Evolutionary conservation across 2,113 vertebrate genomes (phyloP), one percentile per base, ranked within the genome.

Genomic region (Syrrhaptes paradoxus): DNA sequence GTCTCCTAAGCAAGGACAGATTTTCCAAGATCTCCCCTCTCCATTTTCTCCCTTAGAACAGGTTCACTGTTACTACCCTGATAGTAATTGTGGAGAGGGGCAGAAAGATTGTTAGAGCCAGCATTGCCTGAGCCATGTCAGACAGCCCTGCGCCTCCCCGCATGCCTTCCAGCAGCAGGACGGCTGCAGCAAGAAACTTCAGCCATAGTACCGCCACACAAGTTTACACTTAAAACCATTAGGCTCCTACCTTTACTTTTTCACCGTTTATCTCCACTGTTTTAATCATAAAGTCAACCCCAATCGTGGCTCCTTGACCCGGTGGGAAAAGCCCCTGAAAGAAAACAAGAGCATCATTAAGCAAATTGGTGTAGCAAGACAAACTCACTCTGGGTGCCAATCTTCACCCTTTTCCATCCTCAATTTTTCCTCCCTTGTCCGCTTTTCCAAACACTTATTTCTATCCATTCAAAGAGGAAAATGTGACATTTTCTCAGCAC

Each of bases 241-340:
- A 61, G 18, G 36, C 36, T 84, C 97, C 82, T 98, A 99, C 99
- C 99, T 99, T 99, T 82, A 99, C 99, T 98, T 99, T 99, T 97
- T 99, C 98, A 96, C 99, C 99, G 16, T 99, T 99, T 95, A 99
- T 99, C 97, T 99, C 99, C 97, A 99, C 99, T 2, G 99, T 99
- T 97, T 99, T 99, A 97, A 99, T 99, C 99, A 99, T 99, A 96
- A 99, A 99, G 97, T 99, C 99, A 86, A 99, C 99, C 78, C 99
- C 99, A 87, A 99, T 99, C 4, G 99, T 99, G 90, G 99, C 99
- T 96, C 99, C 99, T 98, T 99, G 99, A 89, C 99, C 99, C 46
- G 99, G 99, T 90, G 99, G 99, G 95, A 99, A 99, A 97, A 99
- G 99, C 85, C 99, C 99, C 99, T 99, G 93, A 10, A 96, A 95